A percentile compares a stretch with the other conserved stretches of the same genome.
Conservation (phyloP, 2,888 invertebrate genomes). For the Tenthredo mesomela region DNA sequence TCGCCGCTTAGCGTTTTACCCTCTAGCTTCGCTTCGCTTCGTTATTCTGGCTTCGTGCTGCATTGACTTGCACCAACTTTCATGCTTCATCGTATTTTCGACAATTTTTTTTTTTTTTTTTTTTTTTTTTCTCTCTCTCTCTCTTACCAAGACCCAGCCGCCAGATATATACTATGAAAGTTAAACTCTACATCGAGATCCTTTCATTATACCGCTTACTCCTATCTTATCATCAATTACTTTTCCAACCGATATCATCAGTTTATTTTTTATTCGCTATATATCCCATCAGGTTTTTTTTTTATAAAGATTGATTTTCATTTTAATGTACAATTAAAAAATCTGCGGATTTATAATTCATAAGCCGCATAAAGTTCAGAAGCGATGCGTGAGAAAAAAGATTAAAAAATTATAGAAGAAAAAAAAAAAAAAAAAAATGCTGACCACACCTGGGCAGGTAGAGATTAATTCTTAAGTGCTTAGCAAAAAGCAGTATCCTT, state of each 20-base stretch:
- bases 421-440: neutral
- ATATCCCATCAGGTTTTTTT: neutral
- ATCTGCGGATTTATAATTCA: neutral
- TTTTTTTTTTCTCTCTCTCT: neutral
- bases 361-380: neutral
- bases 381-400: neutral
- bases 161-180: constrained; percentile 1
- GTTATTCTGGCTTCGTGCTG: constrained; percentile 13
- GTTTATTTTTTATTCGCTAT: no score
- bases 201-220: neutral
- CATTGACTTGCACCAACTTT: constrained; percentile 1
- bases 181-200: neutral
- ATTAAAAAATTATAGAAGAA: neutral
- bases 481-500: constrained; percentile 21
- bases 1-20: constrained; percentile 17
- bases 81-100: constrained; percentile 1
- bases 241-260: constrained; percentile 2
- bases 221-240: neutral
- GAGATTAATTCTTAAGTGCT: constrained; percentile 43
- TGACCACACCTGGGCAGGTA: constrained; percentile 44
- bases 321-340: neutral
- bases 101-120: neutral
- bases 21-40: constrained; percentile 14
- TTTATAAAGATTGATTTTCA: neutral
- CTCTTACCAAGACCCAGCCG: neutral